A percentile compares a stretch with the other conserved stretches of the same genome.
phyloP scores from a whole-genome alignment of 2,888 invertebrate genomes.

The Psylliodes chrysocephalus region DNA sequence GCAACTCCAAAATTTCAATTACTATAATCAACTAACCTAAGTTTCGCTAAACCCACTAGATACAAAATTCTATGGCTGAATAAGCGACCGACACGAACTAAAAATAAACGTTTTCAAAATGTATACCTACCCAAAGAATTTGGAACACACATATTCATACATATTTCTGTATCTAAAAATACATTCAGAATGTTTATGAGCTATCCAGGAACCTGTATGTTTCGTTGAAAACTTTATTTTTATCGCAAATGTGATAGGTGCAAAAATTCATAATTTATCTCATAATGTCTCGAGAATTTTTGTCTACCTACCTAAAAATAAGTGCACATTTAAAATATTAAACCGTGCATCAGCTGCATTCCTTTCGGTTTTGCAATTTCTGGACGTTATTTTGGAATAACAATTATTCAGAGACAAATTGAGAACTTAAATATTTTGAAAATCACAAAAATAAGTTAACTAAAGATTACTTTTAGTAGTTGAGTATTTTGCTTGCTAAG shows the following conservation, averaged over 20 bases:
- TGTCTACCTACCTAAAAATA: too few relatives aligned
- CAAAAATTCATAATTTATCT: background rate
- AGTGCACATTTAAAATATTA: too few relatives aligned
- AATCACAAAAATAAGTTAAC: too few relatives aligned
- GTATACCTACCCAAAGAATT: conserved; percentile 38
- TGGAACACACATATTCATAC: conserved; percentile 37
- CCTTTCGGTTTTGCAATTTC: too few relatives aligned
- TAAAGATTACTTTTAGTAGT: too few relatives aligned
- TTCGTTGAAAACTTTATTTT: conserved; percentile 24
- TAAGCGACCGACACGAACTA: conserved; percentile 26
- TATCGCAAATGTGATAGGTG: conserved; percentile 11
- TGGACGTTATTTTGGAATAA: too few relatives aligned
- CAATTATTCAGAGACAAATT: too few relatives aligned
- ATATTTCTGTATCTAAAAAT: conserved; percentile 43
- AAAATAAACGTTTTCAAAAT: conserved; percentile 40
- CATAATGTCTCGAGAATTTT: too few relatives aligned
- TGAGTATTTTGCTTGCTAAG: too few relatives aligned
- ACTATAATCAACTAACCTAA: background rate
- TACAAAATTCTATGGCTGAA: background rate
- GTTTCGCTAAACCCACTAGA: background rate
- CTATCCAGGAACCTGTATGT: conserved; percentile 39
- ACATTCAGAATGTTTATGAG: conserved; percentile 42
- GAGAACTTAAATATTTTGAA: too few relatives aligned
- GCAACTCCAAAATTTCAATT: too few relatives aligned
- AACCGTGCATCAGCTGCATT: too few relatives aligned